Percentiles rank a stretch among this genome's conserved stretches.
Evolutionary conservation across 2,888 invertebrate genomes (phyloP).

Genomic region (Metopia argyrocephala): DNA sequence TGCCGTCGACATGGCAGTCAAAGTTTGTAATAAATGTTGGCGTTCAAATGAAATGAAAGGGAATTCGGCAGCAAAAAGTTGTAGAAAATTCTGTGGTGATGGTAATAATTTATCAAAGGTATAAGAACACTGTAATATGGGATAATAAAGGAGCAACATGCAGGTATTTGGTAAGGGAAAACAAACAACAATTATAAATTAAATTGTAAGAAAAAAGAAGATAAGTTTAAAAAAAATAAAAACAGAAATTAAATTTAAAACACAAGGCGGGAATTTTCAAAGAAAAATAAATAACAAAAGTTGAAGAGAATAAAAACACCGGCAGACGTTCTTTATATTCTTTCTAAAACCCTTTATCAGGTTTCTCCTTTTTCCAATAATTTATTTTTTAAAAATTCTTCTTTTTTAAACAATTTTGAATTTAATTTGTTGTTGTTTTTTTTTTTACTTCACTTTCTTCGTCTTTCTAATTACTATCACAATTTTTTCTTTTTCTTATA

Average conservation of each 20-base stretch:
- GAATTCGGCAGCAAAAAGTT: constrained; percentile 61
- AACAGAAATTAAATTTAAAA: background rate
- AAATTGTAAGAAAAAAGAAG: background rate
- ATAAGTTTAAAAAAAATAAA: background rate
- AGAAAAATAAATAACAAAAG: background rate
- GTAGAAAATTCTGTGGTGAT: constrained; percentile 64
- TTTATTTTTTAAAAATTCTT: background rate
- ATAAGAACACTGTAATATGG: constrained; percentile 59
- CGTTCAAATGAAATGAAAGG: constrained; percentile 66
- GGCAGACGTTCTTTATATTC: too few relatives aligned
- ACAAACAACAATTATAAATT: background rate
- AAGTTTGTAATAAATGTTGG: constrained; percentile 66
- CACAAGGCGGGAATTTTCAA: background rate
- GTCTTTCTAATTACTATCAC: background rate
- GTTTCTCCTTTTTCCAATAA: background rate
- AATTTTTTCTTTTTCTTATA: constrained; percentile 9
- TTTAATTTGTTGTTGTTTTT: constrained; percentile 5
- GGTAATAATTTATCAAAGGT: constrained; percentile 64
- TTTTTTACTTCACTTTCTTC: background rate
- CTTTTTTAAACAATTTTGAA: background rate
- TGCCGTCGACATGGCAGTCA: constrained; percentile 86
- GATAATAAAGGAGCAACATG: constrained; percentile 57
- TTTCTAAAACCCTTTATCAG: too few relatives aligned
- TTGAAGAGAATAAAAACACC: too few relatives aligned
- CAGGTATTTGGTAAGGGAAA: constrained; percentile 47